phyloP scores from a whole-genome alignment of 2,888 invertebrate species.

The Nymphalis polychloros region DNA sequence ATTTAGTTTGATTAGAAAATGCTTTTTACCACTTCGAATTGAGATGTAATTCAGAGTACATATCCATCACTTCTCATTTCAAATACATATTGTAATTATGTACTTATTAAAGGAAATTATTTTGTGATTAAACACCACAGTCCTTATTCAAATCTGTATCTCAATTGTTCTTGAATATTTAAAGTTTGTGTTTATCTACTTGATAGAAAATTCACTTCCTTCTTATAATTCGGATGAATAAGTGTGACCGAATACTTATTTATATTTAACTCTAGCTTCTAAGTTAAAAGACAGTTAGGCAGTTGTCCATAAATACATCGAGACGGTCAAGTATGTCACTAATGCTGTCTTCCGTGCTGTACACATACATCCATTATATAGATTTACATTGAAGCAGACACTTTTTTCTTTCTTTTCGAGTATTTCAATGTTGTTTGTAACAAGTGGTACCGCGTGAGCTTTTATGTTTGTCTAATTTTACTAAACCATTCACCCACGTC shows the following conservation, averaged over 20 bases:
- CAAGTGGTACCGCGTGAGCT: constrained; percentile 32
- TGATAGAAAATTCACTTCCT: not conserved
- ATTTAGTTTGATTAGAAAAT: not conserved
- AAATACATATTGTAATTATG: constrained; percentile 60
- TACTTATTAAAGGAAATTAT: constrained; percentile 51
- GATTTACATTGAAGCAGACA: constrained; percentile 46
- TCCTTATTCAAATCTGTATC: constrained; percentile 41
- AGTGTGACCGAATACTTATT: constrained; percentile 60
- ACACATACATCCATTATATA: constrained; percentile 27
- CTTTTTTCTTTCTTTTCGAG: constrained; percentile 27
- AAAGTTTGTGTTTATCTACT: not conserved
- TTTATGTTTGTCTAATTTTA: constrained; percentile 57
- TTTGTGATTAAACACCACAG: constrained; percentile 49
- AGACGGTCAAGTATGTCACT: constrained; percentile 65
- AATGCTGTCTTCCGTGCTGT: constrained; percentile 49
- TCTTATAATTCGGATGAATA: constrained; percentile 45
- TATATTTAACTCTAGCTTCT: constrained; percentile 50
- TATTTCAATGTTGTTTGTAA: constrained; percentile 12
- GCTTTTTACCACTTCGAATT: not conserved
- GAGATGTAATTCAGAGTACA: not conserved
- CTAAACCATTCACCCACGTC: constrained; percentile 57
- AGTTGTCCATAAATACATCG: constrained; percentile 58
- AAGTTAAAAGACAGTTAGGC: constrained; percentile 52
- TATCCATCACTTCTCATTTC: constrained; percentile 47
- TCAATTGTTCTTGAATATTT: not conserved